Percentiles rank a stretch among this genome's conserved stretches.
Evolutionary conservation across 2,797 vertebrate species (phyloP).

Genomic region (Zalophus californianus): DNA sequence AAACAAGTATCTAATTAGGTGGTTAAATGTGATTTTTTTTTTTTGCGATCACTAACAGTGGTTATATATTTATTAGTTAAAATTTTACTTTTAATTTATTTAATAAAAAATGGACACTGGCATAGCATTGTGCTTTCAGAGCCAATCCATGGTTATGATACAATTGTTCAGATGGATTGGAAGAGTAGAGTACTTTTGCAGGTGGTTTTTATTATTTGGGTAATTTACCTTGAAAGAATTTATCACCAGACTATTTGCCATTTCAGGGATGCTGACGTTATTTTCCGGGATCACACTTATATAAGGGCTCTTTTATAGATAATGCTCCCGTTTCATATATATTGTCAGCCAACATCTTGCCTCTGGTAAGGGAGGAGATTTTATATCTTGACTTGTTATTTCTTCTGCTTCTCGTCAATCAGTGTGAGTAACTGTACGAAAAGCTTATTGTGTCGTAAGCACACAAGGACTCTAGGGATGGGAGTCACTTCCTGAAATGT

Average conservation of each 20-base stretch:
- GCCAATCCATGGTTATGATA: not conserved
- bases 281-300: not conserved
- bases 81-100: constrained; percentile 31
- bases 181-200: not conserved
- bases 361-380: not conserved
- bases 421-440: not conserved
- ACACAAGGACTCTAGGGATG: not conserved
- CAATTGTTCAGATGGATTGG: not conserved
- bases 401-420: not conserved
- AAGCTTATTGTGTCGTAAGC: not conserved
- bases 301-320: not conserved
- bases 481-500: constrained; percentile 6
- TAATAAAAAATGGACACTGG: not conserved
- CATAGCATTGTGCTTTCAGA: not conserved
- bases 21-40: constrained; percentile 19
- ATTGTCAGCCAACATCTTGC: not conserved
- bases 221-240: constrained; percentile 33
- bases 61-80: constrained; percentile 25
- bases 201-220: not conserved
- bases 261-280: constrained; percentile 17
- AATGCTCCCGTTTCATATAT: not conserved
- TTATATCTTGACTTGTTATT: constrained; percentile 41
- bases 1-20: constrained; percentile 29
- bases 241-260: not conserved
- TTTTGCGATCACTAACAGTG: not conserved